Evolutionary conservation across 1,140 invertebrate genomes (phyloP).

Genomic region (Drosophila persimilis): DNA sequence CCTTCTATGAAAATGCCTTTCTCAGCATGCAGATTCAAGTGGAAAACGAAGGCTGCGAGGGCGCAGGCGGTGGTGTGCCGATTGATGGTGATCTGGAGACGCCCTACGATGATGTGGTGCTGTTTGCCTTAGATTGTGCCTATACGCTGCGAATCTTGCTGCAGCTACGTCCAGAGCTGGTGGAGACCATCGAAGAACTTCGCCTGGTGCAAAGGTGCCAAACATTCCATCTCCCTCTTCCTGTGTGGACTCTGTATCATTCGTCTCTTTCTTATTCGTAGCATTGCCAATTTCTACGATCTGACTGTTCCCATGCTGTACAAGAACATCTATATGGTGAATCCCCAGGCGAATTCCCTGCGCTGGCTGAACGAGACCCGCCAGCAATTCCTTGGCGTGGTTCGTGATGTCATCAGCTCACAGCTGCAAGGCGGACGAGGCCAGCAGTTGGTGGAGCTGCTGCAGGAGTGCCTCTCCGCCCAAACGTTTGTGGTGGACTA

Average conservation of each 20-base stretch:
- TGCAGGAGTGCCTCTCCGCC: constrained; percentile 87
- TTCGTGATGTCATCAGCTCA: constrained; percentile 54
- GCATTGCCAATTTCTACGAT: constrained; percentile 87
- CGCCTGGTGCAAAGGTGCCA: constrained; percentile 67
- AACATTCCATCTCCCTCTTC: background rate
- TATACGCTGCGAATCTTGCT: constrained; percentile 87
- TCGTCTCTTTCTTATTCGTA: constrained; percentile 52
- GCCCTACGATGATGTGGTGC: constrained; percentile 87
- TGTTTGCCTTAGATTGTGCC: constrained; percentile 88
- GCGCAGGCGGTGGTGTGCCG: constrained; percentile 66
- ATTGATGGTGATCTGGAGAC: constrained; percentile 64
- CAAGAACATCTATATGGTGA: constrained; percentile 83
- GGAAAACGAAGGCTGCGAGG: constrained; percentile 77
- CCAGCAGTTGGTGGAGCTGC: constrained; percentile 85
- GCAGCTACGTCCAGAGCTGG: constrained; percentile 85
- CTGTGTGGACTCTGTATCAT: background rate
- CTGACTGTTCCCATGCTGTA: constrained; percentile 86
- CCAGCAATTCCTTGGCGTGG: constrained; percentile 84
- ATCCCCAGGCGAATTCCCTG: constrained; percentile 63
- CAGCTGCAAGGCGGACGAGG: constrained; percentile 78
- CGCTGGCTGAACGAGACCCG: constrained; percentile 83
- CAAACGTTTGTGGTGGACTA: constrained; percentile 89
- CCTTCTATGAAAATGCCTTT: constrained; percentile 83
- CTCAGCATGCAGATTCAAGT: constrained; percentile 76
- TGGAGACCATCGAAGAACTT: constrained; percentile 60